Conservation (phyloP, 2,888 invertebrate species). For the Morpho helenor region DNA sequence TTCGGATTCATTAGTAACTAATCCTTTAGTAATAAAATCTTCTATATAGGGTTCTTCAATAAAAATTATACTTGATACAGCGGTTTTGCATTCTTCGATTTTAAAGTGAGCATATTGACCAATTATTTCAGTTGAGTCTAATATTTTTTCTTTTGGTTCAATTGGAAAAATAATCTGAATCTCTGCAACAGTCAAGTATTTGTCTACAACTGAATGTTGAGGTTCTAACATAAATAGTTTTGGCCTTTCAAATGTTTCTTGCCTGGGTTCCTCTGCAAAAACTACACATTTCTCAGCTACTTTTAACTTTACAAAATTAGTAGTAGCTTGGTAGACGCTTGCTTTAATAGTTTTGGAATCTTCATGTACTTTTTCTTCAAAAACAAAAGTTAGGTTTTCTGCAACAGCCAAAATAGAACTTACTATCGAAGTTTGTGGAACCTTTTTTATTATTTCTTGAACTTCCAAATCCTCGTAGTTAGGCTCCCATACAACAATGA, state of each 20-base stretch:
- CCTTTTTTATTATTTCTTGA: background rate
- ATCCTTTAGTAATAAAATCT: background rate
- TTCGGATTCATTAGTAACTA: slow-evolving; percentile 10
- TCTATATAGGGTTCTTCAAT: background rate
- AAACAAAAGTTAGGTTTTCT: background rate
- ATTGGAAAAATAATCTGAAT: background rate
- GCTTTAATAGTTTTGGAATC: background rate
- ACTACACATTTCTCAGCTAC: background rate
- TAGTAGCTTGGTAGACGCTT: background rate
- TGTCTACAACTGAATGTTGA: background rate
- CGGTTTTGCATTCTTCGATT: slow-evolving; percentile 4
- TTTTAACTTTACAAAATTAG: background rate
- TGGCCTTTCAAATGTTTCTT: background rate
- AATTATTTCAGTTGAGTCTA: background rate
- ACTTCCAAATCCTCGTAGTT: slow-evolving; percentile 1
- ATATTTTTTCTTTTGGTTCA: background rate
- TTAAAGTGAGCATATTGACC: slow-evolving; percentile 4
- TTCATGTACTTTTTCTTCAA: slow-evolving; percentile 2
- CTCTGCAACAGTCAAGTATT: background rate
- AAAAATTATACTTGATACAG: background rate
- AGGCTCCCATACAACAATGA: background rate
- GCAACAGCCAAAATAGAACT: slow-evolving; percentile 1
- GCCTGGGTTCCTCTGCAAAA: background rate
- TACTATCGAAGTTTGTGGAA: slow-evolving; percentile 4
- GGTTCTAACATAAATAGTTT: background rate